A percentile compares a stretch with the other conserved stretches of the same genome.
Evolutionary conservation across 2,113 vertebrate genomes (phyloP).

Genomic region (Calypte anna): DNA sequence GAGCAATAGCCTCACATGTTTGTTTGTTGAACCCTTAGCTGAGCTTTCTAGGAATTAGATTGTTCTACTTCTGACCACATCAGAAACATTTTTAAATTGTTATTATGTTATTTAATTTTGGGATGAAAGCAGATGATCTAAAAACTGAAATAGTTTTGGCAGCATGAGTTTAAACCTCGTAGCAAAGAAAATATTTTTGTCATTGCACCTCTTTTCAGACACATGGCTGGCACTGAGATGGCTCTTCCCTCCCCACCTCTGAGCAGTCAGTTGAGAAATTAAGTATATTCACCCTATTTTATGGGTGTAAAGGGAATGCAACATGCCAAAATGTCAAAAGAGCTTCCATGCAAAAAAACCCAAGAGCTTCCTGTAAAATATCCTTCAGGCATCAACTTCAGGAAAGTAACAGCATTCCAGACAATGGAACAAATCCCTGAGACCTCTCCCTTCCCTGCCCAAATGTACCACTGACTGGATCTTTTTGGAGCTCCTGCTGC

Average conservation of each 20-base stretch:
- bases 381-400: not conserved
- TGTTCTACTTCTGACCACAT: not conserved
- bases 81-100: not conserved
- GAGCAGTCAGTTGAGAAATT: not conserved
- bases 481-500: not conserved
- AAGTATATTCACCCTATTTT: not conserved
- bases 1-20: not conserved
- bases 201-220: not conserved
- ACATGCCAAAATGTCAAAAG: not conserved
- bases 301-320: not conserved
- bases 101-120: not conserved
- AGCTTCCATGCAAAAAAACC: not conserved
- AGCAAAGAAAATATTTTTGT: not conserved
- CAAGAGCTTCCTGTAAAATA: not conserved
- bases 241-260: not conserved
- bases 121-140: not conserved
- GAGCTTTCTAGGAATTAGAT: slow-evolving; percentile 25
- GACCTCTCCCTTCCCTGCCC: not conserved
- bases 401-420: not conserved
- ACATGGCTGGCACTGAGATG: not conserved
- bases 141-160: not conserved
- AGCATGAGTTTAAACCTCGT: not conserved
- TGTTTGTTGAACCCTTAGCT: not conserved
- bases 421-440: not conserved
- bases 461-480: not conserved